These are phyloP conservation scores for Oryzias woworae DNA, from an alignment of 2,113 vertebrate species.

Conservation along the genomic window DNA sequence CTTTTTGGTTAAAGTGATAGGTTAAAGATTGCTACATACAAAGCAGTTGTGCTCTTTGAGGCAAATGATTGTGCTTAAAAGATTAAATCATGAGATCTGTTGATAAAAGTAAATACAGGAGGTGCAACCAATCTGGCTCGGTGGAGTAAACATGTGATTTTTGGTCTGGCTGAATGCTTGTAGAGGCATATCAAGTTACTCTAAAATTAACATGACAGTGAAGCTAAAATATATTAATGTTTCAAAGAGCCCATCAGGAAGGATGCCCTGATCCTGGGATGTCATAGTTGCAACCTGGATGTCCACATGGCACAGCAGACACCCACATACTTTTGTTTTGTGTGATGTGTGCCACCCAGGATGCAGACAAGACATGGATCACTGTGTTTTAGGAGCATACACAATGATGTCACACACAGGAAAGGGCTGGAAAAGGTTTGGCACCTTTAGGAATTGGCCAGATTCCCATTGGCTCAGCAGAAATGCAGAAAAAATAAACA, in stretches of 20 bases:
- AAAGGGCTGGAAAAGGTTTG: slow-evolving; percentile 86
- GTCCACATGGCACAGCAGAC: slow-evolving; percentile 79
- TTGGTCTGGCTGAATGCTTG: slow-evolving; percentile 25
- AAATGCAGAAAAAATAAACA: slow-evolving; percentile 96
- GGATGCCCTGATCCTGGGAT: slow-evolving; percentile 25
- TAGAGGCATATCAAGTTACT: slow-evolving; percentile 2
- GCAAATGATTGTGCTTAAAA: background rate
- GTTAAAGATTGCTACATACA: background rate
- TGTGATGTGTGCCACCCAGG: slow-evolving; percentile 91
- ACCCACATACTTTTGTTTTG: slow-evolving; percentile 75
- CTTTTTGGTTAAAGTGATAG: background rate
- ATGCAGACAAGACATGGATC: slow-evolving; percentile 91
- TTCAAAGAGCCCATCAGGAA: slow-evolving; percentile 24
- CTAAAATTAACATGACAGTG: slow-evolving; percentile 3
- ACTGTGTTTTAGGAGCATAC: slow-evolving; percentile 85
- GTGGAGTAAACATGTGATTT: slow-evolving; percentile 30
- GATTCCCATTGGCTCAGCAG: slow-evolving; percentile 89
- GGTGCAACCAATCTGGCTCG: background rate
- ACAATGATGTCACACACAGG: slow-evolving; percentile 97
- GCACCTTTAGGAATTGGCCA: slow-evolving; percentile 88
- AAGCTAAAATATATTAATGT: slow-evolving; percentile 29
- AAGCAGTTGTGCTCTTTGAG: background rate
- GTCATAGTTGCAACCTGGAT: slow-evolving; percentile 71
- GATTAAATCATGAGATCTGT: background rate
- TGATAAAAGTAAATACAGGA: background rate